These are phyloP conservation scores for Procambarus virginalis DNA, from an alignment of 1,140 invertebrate species.

Conservation along the genomic window DNA sequence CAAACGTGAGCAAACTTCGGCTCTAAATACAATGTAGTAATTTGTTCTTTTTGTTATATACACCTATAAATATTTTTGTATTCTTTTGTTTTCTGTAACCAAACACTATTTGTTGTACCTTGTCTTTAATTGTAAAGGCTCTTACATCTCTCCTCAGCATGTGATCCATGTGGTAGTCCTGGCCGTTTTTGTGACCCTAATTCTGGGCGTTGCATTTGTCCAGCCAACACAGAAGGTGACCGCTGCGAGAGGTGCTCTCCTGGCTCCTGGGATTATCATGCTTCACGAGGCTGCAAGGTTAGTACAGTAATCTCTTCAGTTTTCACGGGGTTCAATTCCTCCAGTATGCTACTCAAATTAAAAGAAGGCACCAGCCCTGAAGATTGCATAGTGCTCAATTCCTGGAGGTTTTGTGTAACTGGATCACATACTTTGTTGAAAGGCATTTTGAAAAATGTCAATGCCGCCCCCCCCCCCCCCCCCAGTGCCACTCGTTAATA, in stretches of 20 bases:
- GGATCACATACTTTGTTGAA: too few relatives aligned
- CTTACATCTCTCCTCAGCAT: constrained; percentile 77
- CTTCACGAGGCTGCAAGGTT: constrained; percentile 81
- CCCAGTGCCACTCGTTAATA: too few relatives aligned
- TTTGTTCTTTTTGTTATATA: background rate
- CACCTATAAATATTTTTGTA: background rate
- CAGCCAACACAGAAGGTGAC: constrained; percentile 84
- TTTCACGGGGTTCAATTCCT: too few relatives aligned
- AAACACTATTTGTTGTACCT: too few relatives aligned
- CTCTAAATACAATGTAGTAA: background rate
- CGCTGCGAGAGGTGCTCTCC: constrained; percentile 85
- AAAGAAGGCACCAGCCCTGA: too few relatives aligned
- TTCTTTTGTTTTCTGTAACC: background rate
- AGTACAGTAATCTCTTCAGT: background rate
- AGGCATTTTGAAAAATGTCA: too few relatives aligned
- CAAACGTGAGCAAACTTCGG: constrained; percentile 25
- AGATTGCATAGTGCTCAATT: too few relatives aligned
- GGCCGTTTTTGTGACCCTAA: constrained; percentile 91
- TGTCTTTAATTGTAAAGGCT: too few relatives aligned
- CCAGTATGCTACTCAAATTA: too few relatives aligned
- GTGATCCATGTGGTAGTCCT: constrained; percentile 84
- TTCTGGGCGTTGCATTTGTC: constrained; percentile 90
- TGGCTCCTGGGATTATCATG: constrained; percentile 83
- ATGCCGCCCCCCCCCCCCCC: too few relatives aligned
- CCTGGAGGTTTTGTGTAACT: too few relatives aligned